Percentiles rank a stretch among this genome's conserved stretches.
These are phyloP conservation scores for Pseudomyrmex gracilis DNA, from an alignment of 1,140 invertebrate species.

Conservation along the genomic window DNA sequence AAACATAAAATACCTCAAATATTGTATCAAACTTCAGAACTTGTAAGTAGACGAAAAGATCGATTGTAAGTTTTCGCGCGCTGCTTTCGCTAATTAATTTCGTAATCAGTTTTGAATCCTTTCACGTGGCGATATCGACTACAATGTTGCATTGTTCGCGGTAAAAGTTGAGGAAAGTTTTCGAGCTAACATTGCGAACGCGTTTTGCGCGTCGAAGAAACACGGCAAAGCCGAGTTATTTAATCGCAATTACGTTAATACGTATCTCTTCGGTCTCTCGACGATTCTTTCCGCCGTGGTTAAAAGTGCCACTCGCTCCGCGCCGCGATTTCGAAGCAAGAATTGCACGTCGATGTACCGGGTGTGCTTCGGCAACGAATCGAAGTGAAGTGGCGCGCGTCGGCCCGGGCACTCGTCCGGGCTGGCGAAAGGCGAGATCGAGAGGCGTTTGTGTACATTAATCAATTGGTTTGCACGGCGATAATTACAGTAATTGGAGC, in stretches of 20 bases:
- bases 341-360: conserved; percentile 44
- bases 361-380: conserved; percentile 39
- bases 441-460: conserved; percentile 47
- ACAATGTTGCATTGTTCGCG: not conserved
- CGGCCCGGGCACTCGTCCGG: conserved; percentile 20
- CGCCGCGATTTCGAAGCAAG: conserved; percentile 12
- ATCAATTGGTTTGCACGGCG: conserved; percentile 60
- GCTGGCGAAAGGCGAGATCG: conserved; percentile 55
- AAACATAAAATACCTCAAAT: too few species aligned
- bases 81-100: not conserved
- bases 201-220: not conserved
- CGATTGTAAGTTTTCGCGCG: too few species aligned
- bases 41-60: too few species aligned
- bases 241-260: conserved; percentile 52
- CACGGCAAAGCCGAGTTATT: not conserved
- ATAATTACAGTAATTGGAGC: conserved; percentile 64
- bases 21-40: too few species aligned
- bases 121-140: not conserved
- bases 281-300: conserved; percentile 45
- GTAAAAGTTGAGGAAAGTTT: not conserved
- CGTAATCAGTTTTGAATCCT: not conserved
- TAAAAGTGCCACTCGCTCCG: conserved; percentile 11
- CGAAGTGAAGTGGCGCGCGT: not conserved
- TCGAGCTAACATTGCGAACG: too few species aligned
- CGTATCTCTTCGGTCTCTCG: conserved; percentile 65